Base-by-base conservation (phyloP, 2,113 vertebrate genomes). In the Podarcis muralis region DNA sequence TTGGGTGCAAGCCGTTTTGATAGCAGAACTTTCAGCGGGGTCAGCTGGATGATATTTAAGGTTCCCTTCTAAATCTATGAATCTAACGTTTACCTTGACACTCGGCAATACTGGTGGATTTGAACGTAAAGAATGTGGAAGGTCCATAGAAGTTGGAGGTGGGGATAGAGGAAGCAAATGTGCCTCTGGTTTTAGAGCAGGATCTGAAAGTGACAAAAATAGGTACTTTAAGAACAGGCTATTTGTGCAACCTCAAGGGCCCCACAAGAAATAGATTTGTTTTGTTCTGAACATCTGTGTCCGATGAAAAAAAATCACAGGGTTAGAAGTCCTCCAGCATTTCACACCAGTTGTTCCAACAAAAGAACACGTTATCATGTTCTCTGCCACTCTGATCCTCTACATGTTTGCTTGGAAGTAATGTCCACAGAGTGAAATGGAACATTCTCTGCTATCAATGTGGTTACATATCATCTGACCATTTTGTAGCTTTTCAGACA, bases 31-130 rank as follows among this genome's bases (percentile, higher is more conserved):
- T 15, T 15, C 59, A 62, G 59, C 16, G 3, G 59, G 59, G 13
- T 62, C 5, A 20, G 0, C 59, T 62, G 18, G 59, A 62, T 62
- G 18, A 20, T 20, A 1, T 20, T 62, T 62, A 62, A 62, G 13
- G 59, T 62, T 48, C 16, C 59, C 59, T 62, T 62, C 59, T 62
- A 62, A 62, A 62, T 62, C 59, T 62, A 20, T 62, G 35, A 74
- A 35, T 74, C 15, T 65, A 25, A 13, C 30, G 87, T 91, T 96
- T 96, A 97, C 97, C 97, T 97, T 95, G 57, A 95, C 90, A 35
- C 95, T 93, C 0, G 91, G 90, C 25, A 92, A 89, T 71, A 88
- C 23, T 1, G 95, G 88, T 76, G 59, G 88, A 81, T 82, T 77
- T 22, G 93, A 94, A 86, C 93, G 91, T 18, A 96, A 86, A 40